Percentiles rank a stretch among this genome's conserved stretches.
phyloP scores from a whole-genome alignment of 1,140 invertebrate species.

The Alviniconcha marisindica region DNA sequence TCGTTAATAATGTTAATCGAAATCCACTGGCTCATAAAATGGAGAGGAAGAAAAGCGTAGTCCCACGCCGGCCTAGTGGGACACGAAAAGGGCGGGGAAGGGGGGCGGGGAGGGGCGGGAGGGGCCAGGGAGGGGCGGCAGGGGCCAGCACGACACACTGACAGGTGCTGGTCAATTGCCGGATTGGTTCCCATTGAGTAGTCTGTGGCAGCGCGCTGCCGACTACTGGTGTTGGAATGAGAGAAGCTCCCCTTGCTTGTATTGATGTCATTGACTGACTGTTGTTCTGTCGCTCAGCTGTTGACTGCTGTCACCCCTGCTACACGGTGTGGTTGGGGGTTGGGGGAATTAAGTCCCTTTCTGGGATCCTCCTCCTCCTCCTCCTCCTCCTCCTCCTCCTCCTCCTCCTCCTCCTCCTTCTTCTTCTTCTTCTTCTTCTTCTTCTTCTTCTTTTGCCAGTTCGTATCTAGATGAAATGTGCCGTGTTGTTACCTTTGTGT shows the following conservation, averaged over 20 bases:
- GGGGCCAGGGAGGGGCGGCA: background rate
- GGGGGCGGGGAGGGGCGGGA: constrained; percentile 4
- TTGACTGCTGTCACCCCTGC: background rate
- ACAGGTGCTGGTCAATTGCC: constrained; percentile 15
- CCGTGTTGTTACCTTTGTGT: no score
- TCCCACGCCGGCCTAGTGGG: background rate
- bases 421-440: no score
- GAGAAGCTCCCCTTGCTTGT: background rate
- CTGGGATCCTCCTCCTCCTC: background rate
- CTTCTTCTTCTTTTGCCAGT: no score
- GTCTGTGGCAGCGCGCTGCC: background rate
- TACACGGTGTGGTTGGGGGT: no score
- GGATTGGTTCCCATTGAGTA: constrained; percentile 11
- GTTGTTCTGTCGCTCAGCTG: background rate
- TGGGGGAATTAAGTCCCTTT: no score
- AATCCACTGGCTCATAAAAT: constrained; percentile 16
- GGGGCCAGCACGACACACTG: background rate
- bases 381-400: background rate
- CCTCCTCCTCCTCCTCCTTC: no score
- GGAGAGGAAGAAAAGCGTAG: background rate
- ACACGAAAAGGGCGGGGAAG: constrained; percentile 11
- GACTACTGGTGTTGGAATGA: background rate
- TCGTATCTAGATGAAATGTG: no score
- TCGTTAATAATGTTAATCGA: constrained; percentile 16
- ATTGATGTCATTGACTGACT: background rate